Base-by-base conservation (phyloP, 2,113 vertebrate species). In the Caloenas nicobarica region DNA sequence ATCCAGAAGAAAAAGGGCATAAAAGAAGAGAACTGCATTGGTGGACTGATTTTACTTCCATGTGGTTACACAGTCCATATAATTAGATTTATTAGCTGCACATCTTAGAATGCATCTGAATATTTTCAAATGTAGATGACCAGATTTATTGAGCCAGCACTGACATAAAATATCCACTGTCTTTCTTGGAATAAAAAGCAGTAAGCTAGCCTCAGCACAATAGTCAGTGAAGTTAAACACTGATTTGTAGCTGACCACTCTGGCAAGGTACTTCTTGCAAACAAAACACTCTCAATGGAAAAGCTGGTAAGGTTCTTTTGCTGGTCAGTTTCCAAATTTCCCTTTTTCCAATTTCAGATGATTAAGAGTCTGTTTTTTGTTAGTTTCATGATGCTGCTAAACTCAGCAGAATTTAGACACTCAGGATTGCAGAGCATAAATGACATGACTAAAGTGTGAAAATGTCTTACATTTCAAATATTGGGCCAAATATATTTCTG, bases 111-210 rank as follows among this genome's bases (percentile, higher is more conserved):
- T n/a, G 74, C 17, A 94, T 53, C 53, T 34, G 11, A 88, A 19
- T 82, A 66, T 95, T 97, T 96, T 88, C 61, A 92, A 87, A 94
- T 87, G 76, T 56, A 85, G 16, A 65, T 86, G 15, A 94, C 56
- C 4, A 86, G 42, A 93, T 95, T 71, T 86, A 86, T 53, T 89
- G 61, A n/a, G 34, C 38, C n/a, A 84, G 28, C 7, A 79, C 58
- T 92, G 77, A 72, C 31, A 88, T 78, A 64, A 96, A 95, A 86
- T 74, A 91, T 71, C 25, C 19, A 81, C 74, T 65, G 19, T 86
- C 93, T 94, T 89, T 26, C 56, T 56, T 53, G 22, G 62, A 48
- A 74, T 78, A 85, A 87, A 90, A 89, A 94, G 38, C 48, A 85
- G 29, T 24, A 80, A 93, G 74, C 46, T 96, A 82, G 13, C 48